Evolutionary conservation across 2,113 vertebrate genomes (phyloP), one percentile per base, ranked within the genome.

Genomic region (Thunnus maccoyii): DNA sequence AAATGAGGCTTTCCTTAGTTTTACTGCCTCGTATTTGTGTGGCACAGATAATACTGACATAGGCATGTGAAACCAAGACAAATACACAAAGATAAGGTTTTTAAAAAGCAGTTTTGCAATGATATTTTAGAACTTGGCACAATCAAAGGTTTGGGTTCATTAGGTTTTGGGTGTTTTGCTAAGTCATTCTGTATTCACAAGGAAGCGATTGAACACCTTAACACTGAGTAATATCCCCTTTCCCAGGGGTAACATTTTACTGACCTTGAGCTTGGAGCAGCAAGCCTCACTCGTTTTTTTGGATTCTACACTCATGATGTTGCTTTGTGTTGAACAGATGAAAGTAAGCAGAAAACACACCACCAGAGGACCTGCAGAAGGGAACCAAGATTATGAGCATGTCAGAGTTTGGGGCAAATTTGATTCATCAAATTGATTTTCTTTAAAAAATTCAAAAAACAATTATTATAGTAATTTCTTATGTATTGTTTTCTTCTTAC

Each of bases 221-320:
- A 72, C 15, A 20, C 22, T 5, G n/a, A 36, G 18, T 58, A 69
- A 73, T 3, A 30, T 9, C 36, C 7, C 7, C 5, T 41, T 9
- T 41, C 36, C 6, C 36, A 41, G 9, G 36, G 11, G 9, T 22
- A 41, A 25, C 16, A 44, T 63, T 78, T 68, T 17, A 85, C 92
- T 57, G 5, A 96, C 95, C 95, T 95, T 95, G n/a, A 95, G 84
- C 79, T 94, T 93, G 82, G 93, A 94, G 87, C 93, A 94, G 57
- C 93, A 92, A n/a, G 64, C 57, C 44, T 87, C 79, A 57, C 71
- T 76, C 66, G 87, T 2, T 63, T 80, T 66, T 80, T 90, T 94
- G 69, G 92, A 76, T 46, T 95, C 94, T 32, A 93, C 89, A 66
- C 93, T 93, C 95, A 96, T 96, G 91, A 78, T 94, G 90, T 51